phyloP scores from a whole-genome alignment of 2,113 vertebrate genomes.

The Solenodon paradoxus region DNA sequence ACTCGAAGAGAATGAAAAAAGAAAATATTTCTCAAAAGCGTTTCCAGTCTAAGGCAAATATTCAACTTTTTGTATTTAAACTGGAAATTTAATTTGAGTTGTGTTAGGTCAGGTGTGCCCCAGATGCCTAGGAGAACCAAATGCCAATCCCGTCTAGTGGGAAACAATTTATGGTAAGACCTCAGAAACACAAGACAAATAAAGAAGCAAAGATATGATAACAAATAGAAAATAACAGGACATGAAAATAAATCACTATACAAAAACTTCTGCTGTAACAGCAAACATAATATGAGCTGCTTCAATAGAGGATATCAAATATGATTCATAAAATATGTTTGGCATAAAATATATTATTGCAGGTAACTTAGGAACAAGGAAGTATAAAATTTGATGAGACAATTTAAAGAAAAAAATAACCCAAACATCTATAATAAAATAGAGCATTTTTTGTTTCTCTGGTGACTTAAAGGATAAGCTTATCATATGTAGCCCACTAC shows the following conservation, averaged over 20 bases:
- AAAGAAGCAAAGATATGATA: neutral
- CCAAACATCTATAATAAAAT: no score
- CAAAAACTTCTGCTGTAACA: neutral
- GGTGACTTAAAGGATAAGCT: no score
- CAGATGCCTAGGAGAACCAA: neutral
- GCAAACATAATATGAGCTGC: neutral
- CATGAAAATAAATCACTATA: neutral
- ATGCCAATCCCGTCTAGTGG: neutral
- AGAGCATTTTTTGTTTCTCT: no score
- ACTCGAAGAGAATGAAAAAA: neutral
- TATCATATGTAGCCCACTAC: no score
- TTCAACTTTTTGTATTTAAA: neutral
- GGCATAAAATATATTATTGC: neutral
- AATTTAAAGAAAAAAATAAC: neutral
- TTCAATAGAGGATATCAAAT: neutral
- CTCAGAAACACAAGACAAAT: neutral
- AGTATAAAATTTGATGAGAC: neutral
- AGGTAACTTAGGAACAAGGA: neutral
- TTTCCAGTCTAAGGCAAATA: neutral
- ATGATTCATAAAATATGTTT: neutral
- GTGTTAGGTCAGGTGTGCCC: neutral
- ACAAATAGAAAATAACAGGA: neutral
- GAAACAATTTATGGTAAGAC: neutral
- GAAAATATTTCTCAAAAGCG: neutral
- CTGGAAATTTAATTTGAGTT: neutral